phyloP scores from a whole-genome alignment of 2,797 vertebrate species.

The Dallia pectoralis region DNA sequence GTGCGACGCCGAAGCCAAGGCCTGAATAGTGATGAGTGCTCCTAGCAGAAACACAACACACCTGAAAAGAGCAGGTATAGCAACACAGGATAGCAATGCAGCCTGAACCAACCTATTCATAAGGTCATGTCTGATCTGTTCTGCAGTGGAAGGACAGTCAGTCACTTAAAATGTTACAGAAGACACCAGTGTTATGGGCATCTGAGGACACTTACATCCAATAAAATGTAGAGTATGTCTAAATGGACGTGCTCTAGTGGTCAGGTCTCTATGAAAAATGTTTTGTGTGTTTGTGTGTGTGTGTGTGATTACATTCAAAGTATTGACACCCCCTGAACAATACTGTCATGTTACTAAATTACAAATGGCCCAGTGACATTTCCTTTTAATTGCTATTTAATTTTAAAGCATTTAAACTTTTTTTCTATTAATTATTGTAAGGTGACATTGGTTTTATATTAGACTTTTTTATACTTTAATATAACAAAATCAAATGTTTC shows the following conservation, averaged over 20 bases:
- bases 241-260: neutral
- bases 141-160: neutral
- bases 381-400: too few relatives aligned
- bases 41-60: conserved; percentile 10
- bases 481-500: too few relatives aligned
- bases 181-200: too few relatives aligned
- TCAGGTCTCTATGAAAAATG: neutral
- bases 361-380: too few relatives aligned
- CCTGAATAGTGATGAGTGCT: conserved; percentile 42
- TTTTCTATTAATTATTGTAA: conserved; percentile 39
- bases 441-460: too few relatives aligned
- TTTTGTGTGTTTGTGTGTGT: neutral
- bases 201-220: neutral
- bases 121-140: neutral
- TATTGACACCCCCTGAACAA: too few relatives aligned
- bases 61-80: conserved; percentile 3
- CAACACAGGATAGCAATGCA: neutral
- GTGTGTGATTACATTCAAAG: neutral
- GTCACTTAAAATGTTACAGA: neutral
- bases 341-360: too few relatives aligned
- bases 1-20: conserved; percentile 35
- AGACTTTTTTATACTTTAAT: too few relatives aligned
- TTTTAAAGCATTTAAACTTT: neutral
- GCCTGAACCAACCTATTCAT: conserved; percentile 16
- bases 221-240: neutral